Evolutionary conservation across 1,140 invertebrate species (phyloP).

Genomic region (Leptinotarsa undecemlineata): DNA sequence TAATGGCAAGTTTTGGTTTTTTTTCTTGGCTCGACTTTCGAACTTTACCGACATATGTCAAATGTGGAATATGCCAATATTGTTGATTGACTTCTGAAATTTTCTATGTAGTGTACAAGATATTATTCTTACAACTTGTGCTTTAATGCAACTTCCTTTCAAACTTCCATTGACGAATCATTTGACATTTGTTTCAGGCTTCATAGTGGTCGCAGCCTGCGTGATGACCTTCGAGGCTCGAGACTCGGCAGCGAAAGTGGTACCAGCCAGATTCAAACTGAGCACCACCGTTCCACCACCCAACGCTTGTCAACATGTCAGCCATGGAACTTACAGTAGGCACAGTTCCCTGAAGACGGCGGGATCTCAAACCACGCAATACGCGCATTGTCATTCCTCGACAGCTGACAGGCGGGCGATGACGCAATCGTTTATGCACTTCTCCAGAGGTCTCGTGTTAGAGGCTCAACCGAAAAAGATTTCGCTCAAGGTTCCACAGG

Average conservation of each 20-base stretch:
- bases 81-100: no score
- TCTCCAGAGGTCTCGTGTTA: slow-evolving; percentile 64
- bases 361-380: slow-evolving; percentile 42
- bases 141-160: no score
- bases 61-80: no score
- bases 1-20: no score
- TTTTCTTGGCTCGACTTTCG: no score
- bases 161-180: no score
- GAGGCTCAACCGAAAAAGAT: slow-evolving; percentile 37
- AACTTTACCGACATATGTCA: no score
- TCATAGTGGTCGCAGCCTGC: slow-evolving; percentile 89
- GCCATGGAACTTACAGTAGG: slow-evolving; percentile 34
- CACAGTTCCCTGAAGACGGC: slow-evolving; percentile 49
- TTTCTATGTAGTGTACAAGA: no score
- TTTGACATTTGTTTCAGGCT: slow-evolving; percentile 62
- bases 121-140: no score
- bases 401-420: slow-evolving; percentile 61
- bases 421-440: slow-evolving; percentile 71
- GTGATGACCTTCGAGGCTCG: slow-evolving; percentile 94
- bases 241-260: slow-evolving; percentile 85
- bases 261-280: slow-evolving; percentile 73
- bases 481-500: slow-evolving; percentile 45
- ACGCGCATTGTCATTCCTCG: slow-evolving; percentile 36
- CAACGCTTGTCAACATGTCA: slow-evolving; percentile 30
- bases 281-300: slow-evolving; percentile 55